Base-by-base conservation (phyloP, 2,888 invertebrate species). In the Cheilosia pagana region DNA sequence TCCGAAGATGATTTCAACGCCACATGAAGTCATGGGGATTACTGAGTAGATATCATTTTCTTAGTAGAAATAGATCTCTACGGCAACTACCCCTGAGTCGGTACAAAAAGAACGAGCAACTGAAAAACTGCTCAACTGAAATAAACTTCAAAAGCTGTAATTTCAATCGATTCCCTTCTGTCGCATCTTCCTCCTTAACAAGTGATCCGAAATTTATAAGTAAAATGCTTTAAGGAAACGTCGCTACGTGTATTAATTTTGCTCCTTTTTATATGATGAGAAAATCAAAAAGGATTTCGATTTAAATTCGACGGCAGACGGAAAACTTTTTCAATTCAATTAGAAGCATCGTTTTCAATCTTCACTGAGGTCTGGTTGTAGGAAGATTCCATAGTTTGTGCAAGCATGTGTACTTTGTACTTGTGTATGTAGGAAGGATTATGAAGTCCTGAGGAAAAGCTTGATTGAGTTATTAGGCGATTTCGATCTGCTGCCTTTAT, bases 301-400 rank as follows among this genome's bases (percentile, higher is more conserved):
- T 62, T 45, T 45, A 21, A 75, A 19, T 57, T 25, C 43, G 35
- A 75, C 35, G 28, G 59, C 31, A 35, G 41, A 48, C 23, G 52
- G 63, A 63, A 50, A 75, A 75, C 60, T 50, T 76, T 63, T 59
- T 8, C 76, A 76, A 76, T 76, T 81, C 50, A 81, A 76, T 70
- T 81, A 76, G 62, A 76, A 52, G 50, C 21, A 19, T 28, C 43
- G 35, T 45, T 55, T 43, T 14, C 19, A 21, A 6, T 65, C 57
- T 16, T 14, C 8, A 53, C 50, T 39, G 8, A n/a, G 63, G 16
- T 65, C 16, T 21, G 63, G 16, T 39, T 21, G 39, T 50, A 39
- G 39, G 8, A 12, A 3, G 23, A 5, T 52, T n/a, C 3, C 16
- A 65, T 31, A n/a, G 39, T 21, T 65, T 23, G n/a, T 39, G 35